Evolutionary conservation across 2,113 vertebrate species (phyloP), one percentile per base, ranked within the genome.

Genomic region (Ondatra zibethicus): DNA sequence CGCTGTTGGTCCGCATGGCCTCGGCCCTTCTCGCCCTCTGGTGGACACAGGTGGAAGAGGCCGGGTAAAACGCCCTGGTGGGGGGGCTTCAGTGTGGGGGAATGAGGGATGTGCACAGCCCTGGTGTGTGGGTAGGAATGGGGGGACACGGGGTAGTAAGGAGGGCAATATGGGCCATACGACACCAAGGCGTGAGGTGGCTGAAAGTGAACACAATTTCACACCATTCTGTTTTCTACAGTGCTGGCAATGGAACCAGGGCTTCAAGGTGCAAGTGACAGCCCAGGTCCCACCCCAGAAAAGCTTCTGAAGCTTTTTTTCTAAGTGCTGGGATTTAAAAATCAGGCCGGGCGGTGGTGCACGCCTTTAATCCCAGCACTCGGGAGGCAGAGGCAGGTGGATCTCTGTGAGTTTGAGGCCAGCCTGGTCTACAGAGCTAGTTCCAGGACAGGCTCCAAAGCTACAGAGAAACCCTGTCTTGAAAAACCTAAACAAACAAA

Each of bases 11-110:
- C 23, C 45, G 2, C 12, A 19, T 29, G 23, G 36, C 65, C 42
- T 52, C 47, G 42, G 0, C 2, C 23, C 17, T n/a, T 72, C 39
- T 63, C 9, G 55, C 85, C 96, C 91, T 66, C 97, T 96, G 86
- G 86, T 89, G 96, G 93, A 72, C 86, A 61, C 16, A 81, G 81
- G 61, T 73, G 88, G 94, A 96, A 93, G 88, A 65, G 65, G n/a
- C 73, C 2, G 2, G 29, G 39, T 21, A 21, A 76, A 78, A 5
- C 8, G 80, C 1, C 0, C 17, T 16, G 36, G 27, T 6, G 0
- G 4, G 39, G 9, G 39, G 70, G 61, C 14, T 68, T 52, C 29
- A 0, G 36, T 2, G 19, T 61, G 29, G 66, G 55, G 66, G 17
- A 65, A 52, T 4, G 9, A 39, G 12, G n/a, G 16, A n/a, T 33